These are phyloP conservation scores for Chloebia gouldiae DNA, from an alignment of 2,113 vertebrate species.

Conservation along the genomic window DNA sequence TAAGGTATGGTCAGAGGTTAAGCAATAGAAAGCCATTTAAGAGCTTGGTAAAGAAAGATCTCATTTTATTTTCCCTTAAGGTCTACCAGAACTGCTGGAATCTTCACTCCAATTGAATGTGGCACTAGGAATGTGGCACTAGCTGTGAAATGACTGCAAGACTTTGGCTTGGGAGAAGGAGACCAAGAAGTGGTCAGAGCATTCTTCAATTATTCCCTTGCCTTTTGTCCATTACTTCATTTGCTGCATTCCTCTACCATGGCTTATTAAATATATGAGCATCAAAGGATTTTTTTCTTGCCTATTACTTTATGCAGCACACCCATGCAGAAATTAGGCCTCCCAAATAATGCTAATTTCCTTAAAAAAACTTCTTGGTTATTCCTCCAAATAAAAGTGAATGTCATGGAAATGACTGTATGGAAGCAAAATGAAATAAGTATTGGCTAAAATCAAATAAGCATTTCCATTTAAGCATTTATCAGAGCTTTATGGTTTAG, in stretches of 20 bases:
- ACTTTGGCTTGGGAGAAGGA: not conserved
- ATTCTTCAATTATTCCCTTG: not conserved
- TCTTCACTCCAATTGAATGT: not conserved
- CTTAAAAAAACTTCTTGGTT: not conserved
- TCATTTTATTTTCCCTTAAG: not conserved
- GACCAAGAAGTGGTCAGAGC: not conserved
- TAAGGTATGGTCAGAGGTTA: not conserved
- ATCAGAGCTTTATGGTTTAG: not conserved
- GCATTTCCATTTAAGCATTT: not conserved
- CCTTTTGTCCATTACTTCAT: not conserved
- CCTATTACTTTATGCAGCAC: not conserved
- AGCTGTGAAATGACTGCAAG: slow-evolving; percentile 26
- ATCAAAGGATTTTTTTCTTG: not conserved
- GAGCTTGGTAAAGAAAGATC: not conserved
- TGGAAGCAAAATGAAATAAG: not conserved
- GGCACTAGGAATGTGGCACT: not conserved
- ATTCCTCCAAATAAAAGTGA: not conserved
- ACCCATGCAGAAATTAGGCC: not conserved
- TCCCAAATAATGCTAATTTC: not conserved
- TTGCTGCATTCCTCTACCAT: not conserved
- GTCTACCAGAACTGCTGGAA: not conserved
- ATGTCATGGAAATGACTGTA: not conserved
- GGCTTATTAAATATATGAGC: not conserved
- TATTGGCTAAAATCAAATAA: not conserved
- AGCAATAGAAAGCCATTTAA: not conserved